phyloP scores from a whole-genome alignment of 2,888 invertebrate species.

The Loripinus fragilis region DNA sequence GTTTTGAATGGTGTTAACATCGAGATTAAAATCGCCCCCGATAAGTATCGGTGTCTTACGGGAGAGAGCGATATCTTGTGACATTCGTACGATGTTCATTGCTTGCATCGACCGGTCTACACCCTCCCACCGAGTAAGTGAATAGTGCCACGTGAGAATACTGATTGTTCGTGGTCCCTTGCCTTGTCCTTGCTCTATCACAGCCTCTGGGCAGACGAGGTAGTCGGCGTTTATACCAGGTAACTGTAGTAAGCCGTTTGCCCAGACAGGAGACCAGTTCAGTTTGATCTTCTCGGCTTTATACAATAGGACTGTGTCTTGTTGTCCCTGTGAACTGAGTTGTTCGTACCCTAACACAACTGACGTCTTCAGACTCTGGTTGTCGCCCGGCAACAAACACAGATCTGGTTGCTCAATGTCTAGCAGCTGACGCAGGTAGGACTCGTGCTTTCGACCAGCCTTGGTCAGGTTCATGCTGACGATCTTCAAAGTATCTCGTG shows the following conservation, averaged over 20 bases:
- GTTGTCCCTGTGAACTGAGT: background rate
- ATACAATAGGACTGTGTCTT: background rate
- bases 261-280: background rate
- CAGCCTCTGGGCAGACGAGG: background rate
- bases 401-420: background rate
- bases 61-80: background rate
- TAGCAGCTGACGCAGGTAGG: background rate
- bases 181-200: background rate
- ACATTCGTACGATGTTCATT: background rate
- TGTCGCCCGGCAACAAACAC: background rate
- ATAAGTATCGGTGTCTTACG: background rate
- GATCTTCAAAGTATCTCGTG: background rate
- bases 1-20: background rate
- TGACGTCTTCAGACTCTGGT: background rate
- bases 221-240: background rate
- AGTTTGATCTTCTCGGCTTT: background rate
- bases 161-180: background rate
- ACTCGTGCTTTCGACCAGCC: background rate
- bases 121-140: background rate
- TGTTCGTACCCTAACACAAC: background rate
- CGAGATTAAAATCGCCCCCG: constrained; percentile 13
- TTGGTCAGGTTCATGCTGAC: background rate
- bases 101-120: background rate
- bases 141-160: background rate
- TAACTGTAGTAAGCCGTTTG: background rate